phyloP scores from a whole-genome alignment of 2,797 vertebrate species.

The Coilia nasus region DNA sequence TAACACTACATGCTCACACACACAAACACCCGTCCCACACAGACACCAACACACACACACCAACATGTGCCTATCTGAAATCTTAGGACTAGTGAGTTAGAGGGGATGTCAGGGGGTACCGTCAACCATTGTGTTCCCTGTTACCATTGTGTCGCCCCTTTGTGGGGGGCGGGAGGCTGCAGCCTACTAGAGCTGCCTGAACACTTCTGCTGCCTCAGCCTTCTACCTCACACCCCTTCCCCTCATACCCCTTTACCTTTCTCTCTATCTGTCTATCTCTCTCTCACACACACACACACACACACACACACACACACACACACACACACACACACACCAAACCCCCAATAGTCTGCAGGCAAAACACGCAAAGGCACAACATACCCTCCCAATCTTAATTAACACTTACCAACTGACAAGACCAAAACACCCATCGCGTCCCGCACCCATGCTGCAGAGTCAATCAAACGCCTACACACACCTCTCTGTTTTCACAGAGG shows the following conservation, averaged over 20 bases:
- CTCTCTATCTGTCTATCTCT: not conserved
- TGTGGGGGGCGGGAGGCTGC: constrained; percentile 39
- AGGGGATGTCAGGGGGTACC: constrained; percentile 50
- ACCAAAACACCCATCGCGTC: not conserved
- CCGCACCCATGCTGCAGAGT: not conserved
- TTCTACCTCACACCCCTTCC: constrained; percentile 46
- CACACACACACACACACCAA: not conserved
- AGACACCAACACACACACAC: constrained; percentile 7
- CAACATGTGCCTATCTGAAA: not conserved
- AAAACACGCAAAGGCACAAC: not conserved
- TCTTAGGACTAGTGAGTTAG: constrained; percentile 43
- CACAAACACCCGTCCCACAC: not conserved
- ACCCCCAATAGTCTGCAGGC: not conserved
- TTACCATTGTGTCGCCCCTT: not conserved
- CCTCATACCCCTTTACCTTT: too few species aligned
- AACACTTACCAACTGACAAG: not conserved
- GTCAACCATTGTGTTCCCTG: constrained; percentile 57
- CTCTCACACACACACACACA: not conserved
- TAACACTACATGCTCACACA: not conserved
- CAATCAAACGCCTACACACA: not conserved
- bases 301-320: not conserved
- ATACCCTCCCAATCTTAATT: not conserved
- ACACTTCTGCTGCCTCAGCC: constrained; percentile 59
- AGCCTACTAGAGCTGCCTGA: constrained; percentile 8
- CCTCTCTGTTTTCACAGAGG: not conserved